Evolutionary conservation across 2,797 vertebrate species (phyloP).

Genomic region (Sebastes wilsoni): DNA sequence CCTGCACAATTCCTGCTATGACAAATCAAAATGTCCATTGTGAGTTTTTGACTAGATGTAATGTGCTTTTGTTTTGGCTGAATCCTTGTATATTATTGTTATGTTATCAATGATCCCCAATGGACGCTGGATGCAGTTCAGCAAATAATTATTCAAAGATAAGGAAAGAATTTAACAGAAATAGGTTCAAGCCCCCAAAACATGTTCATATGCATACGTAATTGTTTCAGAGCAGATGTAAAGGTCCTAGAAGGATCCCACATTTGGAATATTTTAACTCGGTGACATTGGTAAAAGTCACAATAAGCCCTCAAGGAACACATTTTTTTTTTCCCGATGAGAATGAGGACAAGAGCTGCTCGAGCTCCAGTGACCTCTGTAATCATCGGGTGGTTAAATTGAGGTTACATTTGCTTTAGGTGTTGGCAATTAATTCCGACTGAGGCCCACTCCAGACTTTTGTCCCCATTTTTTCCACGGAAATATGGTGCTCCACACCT

Average conservation of each 20-base stretch:
- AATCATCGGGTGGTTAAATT: constrained; percentile 65
- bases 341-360: constrained; percentile 68
- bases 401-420: constrained; percentile 71
- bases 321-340: constrained; percentile 23
- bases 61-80: not conserved
- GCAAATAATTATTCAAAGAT: constrained; percentile 2
- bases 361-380: constrained; percentile 66
- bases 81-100: not conserved
- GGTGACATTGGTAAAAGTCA: constrained; percentile 77
- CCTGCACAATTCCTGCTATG: not conserved
- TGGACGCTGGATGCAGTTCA: not conserved
- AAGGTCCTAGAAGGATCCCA: constrained; percentile 26
- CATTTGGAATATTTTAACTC: constrained; percentile 57
- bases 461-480: constrained; percentile 48
- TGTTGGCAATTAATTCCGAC: constrained; percentile 72
- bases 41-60: not conserved
- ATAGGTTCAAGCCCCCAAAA: constrained; percentile 10
- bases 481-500: constrained; percentile 16
- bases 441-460: constrained; percentile 41
- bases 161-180: not conserved
- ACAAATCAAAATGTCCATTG: not conserved
- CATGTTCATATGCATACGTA: constrained; percentile 8
- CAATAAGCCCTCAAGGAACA: constrained; percentile 58
- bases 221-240: constrained; percentile 41
- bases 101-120: not conserved